phyloP scores from a whole-genome alignment of 2,113 vertebrate genomes.

The Empidonax traillii region DNA sequence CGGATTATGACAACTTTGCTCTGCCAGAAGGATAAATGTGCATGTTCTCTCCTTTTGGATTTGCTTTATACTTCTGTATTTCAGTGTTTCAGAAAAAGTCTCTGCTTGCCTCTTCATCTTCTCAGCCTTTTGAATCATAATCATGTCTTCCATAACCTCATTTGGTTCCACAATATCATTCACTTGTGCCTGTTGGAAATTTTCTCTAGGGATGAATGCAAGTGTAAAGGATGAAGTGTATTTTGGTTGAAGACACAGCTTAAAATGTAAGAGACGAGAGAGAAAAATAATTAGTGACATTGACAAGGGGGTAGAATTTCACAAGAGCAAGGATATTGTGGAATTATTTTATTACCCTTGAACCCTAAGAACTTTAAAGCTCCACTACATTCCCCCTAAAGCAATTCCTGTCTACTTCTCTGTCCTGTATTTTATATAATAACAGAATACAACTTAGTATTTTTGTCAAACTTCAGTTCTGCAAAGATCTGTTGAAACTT shows the following conservation, averaged over 20 bases:
- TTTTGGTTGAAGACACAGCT: neutral
- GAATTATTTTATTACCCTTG: neutral
- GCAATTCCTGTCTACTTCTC: neutral
- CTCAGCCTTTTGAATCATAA: neutral
- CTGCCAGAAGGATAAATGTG: neutral
- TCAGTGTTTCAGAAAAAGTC: neutral
- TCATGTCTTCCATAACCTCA: accelerated
- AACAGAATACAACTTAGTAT: neutral
- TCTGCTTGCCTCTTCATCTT: neutral
- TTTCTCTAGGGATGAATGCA: neutral
- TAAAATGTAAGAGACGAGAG: neutral
- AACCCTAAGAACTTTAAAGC: neutral
- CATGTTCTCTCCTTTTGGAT: neutral
- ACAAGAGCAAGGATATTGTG: neutral
- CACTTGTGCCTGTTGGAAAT: neutral
- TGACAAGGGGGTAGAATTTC: neutral
- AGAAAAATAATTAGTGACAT: neutral
- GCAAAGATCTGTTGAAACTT: neutral
- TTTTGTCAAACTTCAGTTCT: neutral
- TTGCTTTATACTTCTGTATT: neutral
- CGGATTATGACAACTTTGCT: neutral
- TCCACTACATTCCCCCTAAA: neutral
- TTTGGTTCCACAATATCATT: neutral
- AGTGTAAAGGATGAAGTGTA: neutral
- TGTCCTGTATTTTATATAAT: neutral